phyloP scores from a whole-genome alignment of 1,140 invertebrate species.

The Drosophila miranda region DNA sequence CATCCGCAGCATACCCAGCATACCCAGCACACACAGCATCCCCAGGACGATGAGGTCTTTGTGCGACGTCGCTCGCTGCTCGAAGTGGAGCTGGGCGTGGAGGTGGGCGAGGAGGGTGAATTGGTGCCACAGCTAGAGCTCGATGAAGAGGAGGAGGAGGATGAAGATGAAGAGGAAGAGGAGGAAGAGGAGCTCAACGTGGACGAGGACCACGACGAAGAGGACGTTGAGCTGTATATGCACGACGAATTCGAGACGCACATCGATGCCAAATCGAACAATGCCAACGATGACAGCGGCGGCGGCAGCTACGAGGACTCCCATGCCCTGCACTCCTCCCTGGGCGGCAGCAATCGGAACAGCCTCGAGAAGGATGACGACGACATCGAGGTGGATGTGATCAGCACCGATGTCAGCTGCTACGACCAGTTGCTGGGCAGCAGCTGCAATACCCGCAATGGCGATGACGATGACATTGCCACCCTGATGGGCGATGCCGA shows the following conservation, averaged over 20 bases:
- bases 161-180: constrained; percentile 46
- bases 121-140: constrained; percentile 36
- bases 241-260: constrained; percentile 84
- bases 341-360: constrained; percentile 76
- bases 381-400: constrained; percentile 80
- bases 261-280: constrained; percentile 75
- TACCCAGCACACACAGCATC: constrained; percentile 6
- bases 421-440: constrained; percentile 79
- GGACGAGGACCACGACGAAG: constrained; percentile 77
- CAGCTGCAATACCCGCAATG: constrained; percentile 76
- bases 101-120: constrained; percentile 74
- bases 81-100: constrained; percentile 75
- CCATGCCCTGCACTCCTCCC: constrained; percentile 72
- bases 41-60: constrained; percentile 66
- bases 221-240: constrained; percentile 75
- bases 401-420: constrained; percentile 81
- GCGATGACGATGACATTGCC: constrained; percentile 75
- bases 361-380: constrained; percentile 81
- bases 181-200: constrained; percentile 55
- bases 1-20: constrained; percentile 24
- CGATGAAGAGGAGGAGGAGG: constrained; percentile 49
- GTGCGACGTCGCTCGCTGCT: constrained; percentile 63
- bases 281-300: constrained; percentile 80
- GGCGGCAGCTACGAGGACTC: constrained; percentile 81
- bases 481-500: constrained; percentile 69